Conservation (phyloP, 2,797 vertebrate genomes). For the Selene dorsalis region DNA sequence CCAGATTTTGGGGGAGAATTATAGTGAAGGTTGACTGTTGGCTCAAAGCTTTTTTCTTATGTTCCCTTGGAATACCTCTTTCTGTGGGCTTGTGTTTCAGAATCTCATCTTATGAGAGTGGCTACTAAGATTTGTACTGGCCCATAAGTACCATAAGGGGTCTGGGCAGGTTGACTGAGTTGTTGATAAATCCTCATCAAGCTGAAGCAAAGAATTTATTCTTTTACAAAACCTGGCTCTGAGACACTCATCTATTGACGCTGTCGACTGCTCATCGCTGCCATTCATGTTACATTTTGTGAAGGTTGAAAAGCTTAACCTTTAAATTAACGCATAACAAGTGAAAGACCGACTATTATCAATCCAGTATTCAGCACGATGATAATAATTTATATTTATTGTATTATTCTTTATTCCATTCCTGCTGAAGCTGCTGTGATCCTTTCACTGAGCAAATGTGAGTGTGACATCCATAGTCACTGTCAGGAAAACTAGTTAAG, state of each 20-base stretch:
- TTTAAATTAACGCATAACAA: background rate
- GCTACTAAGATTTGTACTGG: constrained; percentile 6
- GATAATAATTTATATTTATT: no score
- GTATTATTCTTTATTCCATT: no score
- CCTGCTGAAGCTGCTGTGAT: no score
- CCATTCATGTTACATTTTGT: background rate
- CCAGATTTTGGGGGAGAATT: constrained; percentile 50
- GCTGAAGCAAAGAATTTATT: background rate
- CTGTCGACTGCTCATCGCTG: background rate
- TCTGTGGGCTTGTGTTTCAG: constrained; percentile 14
- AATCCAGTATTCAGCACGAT: no score
- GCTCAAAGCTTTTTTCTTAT: background rate
- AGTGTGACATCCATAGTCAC: no score
- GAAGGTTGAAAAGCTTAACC: background rate
- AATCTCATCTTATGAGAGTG: background rate
- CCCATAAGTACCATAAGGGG: background rate
- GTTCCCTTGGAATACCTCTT: constrained; percentile 5
- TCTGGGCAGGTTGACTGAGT: background rate
- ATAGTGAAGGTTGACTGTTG: constrained; percentile 52
- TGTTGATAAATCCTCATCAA: background rate
- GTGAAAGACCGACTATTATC: background rate
- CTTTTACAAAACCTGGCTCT: constrained; percentile 2
- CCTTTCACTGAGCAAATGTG: no score
- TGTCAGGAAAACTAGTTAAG: no score
- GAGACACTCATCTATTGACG: background rate